phyloP scores from a whole-genome alignment of 2,888 invertebrate genomes.

The Torymus auratus region DNA sequence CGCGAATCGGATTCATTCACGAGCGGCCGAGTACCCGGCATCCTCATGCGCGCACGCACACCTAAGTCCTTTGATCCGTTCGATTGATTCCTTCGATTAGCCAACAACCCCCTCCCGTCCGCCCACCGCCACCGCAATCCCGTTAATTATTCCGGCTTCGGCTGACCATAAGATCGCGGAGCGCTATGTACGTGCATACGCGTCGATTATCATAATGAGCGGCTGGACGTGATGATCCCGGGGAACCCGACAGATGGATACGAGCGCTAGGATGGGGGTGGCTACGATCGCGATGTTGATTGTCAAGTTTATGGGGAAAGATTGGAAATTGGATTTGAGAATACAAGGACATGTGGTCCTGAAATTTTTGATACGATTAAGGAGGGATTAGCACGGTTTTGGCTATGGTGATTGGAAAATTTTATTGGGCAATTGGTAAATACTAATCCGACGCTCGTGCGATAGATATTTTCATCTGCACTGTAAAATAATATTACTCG shows the following conservation, averaged over 20 bases:
- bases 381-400: too few relatives aligned
- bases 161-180: neutral
- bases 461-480: too few relatives aligned
- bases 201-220: conserved; percentile 53
- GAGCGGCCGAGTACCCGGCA: conserved; percentile 58
- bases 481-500: too few relatives aligned
- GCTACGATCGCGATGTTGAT: neutral
- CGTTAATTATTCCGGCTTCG: conserved; percentile 53
- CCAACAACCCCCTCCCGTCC: conserved; percentile 44
- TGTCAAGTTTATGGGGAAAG: neutral
- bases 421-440: too few relatives aligned
- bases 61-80: conserved; percentile 63
- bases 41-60: conserved; percentile 42
- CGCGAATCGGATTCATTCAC: conserved; percentile 63
- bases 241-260: neutral
- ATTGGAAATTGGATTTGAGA: neutral
- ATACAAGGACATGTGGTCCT: too few relatives aligned
- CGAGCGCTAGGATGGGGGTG: neutral
- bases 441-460: too few relatives aligned
- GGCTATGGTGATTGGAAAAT: too few relatives aligned
- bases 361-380: too few relatives aligned
- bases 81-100: conserved; percentile 63
- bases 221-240: neutral
- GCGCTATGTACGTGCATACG: conserved; percentile 24
- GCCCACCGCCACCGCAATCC: conserved; percentile 26